Evolutionary conservation across 2,113 vertebrate genomes (phyloP).

Genomic region (Protobothrops mucrosquamatus): DNA sequence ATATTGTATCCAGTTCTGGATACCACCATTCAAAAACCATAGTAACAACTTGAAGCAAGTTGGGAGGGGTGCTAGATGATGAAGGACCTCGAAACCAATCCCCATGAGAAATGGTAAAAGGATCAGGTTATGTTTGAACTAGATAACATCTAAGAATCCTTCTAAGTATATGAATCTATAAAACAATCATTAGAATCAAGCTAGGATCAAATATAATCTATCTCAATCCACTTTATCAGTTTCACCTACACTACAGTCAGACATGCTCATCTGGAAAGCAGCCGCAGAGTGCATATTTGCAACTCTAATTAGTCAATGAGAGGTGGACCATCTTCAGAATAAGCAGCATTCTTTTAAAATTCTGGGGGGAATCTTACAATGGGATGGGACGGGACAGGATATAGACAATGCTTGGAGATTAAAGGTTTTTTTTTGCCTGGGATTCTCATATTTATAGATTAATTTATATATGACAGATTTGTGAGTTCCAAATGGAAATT

Average conservation of each 20-base stretch:
- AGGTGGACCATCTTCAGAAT: not conserved
- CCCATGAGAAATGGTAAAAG: not conserved
- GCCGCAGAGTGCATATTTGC: not conserved
- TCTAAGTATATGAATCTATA: not conserved
- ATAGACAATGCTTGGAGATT: not conserved
- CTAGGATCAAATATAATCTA: not conserved
- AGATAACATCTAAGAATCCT: not conserved
- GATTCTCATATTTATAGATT: not conserved
- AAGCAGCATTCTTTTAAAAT: not conserved
- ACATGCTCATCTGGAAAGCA: not conserved
- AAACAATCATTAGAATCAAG: not conserved
- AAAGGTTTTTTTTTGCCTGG: not conserved
- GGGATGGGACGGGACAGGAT: not conserved
- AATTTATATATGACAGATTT: constrained; percentile 27
- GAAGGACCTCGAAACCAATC: not conserved
- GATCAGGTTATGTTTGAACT: not conserved
- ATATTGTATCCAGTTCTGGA: not conserved
- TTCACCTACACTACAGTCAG: not conserved
- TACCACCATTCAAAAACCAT: not conserved
- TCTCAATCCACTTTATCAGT: not conserved
- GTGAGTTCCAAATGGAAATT: constrained; percentile 1
- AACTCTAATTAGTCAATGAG: not conserved
- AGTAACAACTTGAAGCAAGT: not conserved
- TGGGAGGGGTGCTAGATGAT: not conserved
- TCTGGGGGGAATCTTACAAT: not conserved